Conservation (phyloP, 2,888 invertebrate genomes). For the Tinea pellionella region DNA sequence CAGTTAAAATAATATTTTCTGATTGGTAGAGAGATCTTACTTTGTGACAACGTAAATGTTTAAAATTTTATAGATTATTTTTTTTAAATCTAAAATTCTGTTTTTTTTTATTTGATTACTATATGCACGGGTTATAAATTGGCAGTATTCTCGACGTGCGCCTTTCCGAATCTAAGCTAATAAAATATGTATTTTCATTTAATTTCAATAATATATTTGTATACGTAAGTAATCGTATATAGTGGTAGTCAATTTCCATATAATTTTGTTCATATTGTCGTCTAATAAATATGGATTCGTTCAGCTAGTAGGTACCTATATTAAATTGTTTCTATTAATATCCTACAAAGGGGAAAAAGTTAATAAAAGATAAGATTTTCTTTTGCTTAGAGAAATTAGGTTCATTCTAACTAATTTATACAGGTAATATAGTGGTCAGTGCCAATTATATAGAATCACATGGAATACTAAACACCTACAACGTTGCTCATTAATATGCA, state of each 20-base stretch:
- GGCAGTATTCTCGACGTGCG: no score
- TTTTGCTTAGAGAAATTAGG: neutral
- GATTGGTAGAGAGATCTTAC: no score
- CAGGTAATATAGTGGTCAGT: conserved; percentile 10
- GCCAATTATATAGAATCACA: conserved; percentile 4
- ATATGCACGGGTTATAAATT: no score
- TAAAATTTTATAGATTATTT: no score
- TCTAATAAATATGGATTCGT: neutral
- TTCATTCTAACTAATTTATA: neutral
- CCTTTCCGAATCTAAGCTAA: no score
- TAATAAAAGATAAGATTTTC: neutral
- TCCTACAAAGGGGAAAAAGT: neutral
- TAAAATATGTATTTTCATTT: no score
- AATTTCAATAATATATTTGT: no score
- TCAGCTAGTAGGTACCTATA: neutral
- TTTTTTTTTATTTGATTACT: no score
- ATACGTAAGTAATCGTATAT: no score
- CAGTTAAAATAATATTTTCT: no score
- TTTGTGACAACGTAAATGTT: no score
- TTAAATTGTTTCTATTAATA: neutral
- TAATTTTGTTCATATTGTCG: neutral
- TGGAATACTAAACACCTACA: conserved; percentile 10
- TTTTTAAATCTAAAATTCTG: no score
- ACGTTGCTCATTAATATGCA: conserved; percentile 39
- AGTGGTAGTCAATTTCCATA: neutral